Percentiles rank a stretch among this genome's conserved stretches.
phyloP scores from a whole-genome alignment of 2,113 vertebrate genomes.

The Chaetorhynchus papuensis region DNA sequence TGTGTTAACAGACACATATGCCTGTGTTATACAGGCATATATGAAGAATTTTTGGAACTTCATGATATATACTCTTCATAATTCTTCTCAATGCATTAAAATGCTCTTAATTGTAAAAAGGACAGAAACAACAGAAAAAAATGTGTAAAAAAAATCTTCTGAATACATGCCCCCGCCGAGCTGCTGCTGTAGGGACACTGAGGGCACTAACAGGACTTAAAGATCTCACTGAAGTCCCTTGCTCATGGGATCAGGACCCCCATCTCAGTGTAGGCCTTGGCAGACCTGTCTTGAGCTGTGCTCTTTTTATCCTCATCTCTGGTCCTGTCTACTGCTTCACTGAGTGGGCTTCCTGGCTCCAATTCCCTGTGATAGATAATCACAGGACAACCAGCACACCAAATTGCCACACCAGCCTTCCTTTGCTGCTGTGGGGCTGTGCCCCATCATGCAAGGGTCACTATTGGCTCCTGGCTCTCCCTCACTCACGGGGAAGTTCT shows the following conservation, averaged over 20 bases:
- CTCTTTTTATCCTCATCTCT: background rate
- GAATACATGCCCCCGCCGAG: background rate
- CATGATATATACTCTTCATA: background rate
- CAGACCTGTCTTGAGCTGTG: background rate
- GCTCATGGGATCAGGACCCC: too few relatives aligned
- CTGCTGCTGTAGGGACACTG: background rate
- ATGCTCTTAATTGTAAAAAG: background rate
- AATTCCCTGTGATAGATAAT: background rate
- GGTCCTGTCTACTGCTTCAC: background rate
- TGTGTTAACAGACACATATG: too few relatives aligned
- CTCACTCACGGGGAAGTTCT: background rate
- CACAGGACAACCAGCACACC: background rate
- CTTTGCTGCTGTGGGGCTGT: background rate
- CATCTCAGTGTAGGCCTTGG: background rate
- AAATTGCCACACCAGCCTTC: background rate
- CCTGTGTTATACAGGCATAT: background rate
- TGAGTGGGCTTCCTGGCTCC: background rate
- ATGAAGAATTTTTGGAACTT: background rate
- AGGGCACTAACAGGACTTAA: background rate
- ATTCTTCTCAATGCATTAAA: background rate
- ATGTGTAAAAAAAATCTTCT: accelerated
- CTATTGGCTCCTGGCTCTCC: background rate
- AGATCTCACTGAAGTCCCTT: background rate
- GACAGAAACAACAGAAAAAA: background rate
- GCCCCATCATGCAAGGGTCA: background rate